These are phyloP conservation scores for Oreamnos americanus DNA, from an alignment of 2,113 vertebrate genomes.

Conservation along the genomic window DNA sequence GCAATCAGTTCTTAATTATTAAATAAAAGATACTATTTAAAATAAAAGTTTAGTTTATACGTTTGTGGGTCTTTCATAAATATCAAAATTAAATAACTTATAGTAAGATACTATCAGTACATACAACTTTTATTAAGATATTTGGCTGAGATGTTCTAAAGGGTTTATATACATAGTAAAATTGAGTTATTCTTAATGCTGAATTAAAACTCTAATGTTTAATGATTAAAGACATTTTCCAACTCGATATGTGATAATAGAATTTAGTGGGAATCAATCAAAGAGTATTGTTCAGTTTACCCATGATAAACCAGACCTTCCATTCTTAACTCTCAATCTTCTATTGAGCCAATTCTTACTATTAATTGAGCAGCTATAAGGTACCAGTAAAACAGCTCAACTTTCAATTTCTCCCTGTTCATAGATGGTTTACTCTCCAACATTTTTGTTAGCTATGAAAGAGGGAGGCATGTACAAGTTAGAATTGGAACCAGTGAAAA, in stretches of 20 bases:
- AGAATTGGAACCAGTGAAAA: neutral
- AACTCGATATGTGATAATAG: neutral
- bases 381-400: neutral
- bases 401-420: neutral
- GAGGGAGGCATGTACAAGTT: neutral
- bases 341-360: neutral
- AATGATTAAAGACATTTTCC: constrained; percentile 41
- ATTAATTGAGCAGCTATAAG: neutral
- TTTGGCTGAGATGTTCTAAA: constrained; percentile 47
- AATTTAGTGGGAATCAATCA: constrained; percentile 60
- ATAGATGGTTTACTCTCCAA: neutral
- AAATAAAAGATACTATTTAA: constrained; percentile 63
- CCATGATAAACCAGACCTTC: neutral
- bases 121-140: neutral
- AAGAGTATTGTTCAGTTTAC: neutral
- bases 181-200: neutral
- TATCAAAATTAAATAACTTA: neutral
- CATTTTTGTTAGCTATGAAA: neutral
- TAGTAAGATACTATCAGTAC: neutral
- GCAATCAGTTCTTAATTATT: constrained; percentile 34
- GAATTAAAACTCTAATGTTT: constrained; percentile 38
- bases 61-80: neutral
- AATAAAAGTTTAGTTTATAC: constrained; percentile 47
- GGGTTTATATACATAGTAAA: neutral
- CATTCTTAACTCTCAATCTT: neutral